phyloP scores from a whole-genome alignment of 2,113 vertebrate genomes.

The Zosterops borbonicus region DNA sequence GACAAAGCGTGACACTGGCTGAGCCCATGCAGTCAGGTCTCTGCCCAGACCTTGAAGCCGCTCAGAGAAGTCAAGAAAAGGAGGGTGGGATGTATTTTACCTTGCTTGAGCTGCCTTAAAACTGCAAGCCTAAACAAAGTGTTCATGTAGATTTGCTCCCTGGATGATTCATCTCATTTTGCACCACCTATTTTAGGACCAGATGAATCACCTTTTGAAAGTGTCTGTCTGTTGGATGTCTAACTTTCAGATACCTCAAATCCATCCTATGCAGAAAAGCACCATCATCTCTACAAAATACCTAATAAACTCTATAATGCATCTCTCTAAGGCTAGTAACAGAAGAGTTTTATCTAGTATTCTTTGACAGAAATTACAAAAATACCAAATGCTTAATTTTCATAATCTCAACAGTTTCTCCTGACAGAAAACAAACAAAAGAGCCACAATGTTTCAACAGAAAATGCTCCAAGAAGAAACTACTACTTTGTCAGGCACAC shows the following conservation, averaged over 20 bases:
- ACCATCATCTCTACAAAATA: not conserved
- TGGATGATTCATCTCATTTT: slow-evolving; percentile 6
- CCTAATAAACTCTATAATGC: not conserved
- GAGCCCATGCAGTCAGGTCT: not conserved
- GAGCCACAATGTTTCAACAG: not conserved
- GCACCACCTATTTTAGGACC: not conserved
- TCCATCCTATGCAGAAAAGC: not conserved
- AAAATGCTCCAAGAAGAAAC: not conserved
- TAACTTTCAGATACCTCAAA: slow-evolving; percentile 1
- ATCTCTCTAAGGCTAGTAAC: not conserved
- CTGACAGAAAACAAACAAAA: not conserved
- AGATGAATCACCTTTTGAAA: slow-evolving; percentile 50
- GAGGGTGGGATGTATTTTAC: not conserved
- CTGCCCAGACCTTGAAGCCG: not conserved
- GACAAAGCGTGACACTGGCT: not conserved
- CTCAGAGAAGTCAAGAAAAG: not conserved
- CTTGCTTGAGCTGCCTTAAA: not conserved
- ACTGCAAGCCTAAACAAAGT: slow-evolving; percentile 12
- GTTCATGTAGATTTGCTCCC: not conserved
- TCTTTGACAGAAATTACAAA: not conserved
- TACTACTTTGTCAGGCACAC: not conserved
- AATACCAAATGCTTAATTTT: not conserved
- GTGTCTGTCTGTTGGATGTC: not conserved
- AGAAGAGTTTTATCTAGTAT: not conserved
- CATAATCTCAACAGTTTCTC: not conserved